Evolutionary conservation across 2,797 vertebrate genomes (phyloP), one percentile per base, ranked within the genome.

Genomic region (Hippoglossus hippoglossus): DNA sequence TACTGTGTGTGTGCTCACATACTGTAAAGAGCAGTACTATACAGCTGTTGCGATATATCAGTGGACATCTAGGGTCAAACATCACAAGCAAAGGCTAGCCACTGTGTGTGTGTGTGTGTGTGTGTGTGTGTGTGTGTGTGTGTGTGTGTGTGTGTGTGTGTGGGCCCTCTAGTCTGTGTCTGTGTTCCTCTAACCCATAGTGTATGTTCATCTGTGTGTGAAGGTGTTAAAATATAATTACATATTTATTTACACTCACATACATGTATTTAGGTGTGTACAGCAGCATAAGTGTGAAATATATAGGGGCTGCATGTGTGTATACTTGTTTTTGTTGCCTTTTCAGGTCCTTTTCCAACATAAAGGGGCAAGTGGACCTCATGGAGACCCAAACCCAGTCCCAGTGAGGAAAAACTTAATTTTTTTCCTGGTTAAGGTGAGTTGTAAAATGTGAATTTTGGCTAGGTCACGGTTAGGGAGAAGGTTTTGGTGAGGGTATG

Each of bases 51-150:
- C 59, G 65, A 73, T 61, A 39, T 39, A 57, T 55, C 67, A 50
- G 7, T 63, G 41, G 22, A 56, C 21, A 53, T n/a, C 15, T 56
- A 53, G 11, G 52, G 41, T 83, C 57, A 60, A 63, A 55, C 51
- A 55, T 75, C 28, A 54, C 8, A 0, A 18, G 19, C 21, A n/a
- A 12, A 12, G 12, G 21, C 16, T 55, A 56, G 75, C 80, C 16
- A 64, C 18, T 52, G 19, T 34, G 26, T 25, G 34, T 25, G 51
- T 74, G 18, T 69, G 31, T 52, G 13, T 44, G 26, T 47, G 18
- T 44, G 26, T 49, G 15, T 41, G 39, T 51, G 58, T 21, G 47
- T 50, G 36, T 2, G 18, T 19, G 18, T 44, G 26, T 49, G 15
- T 41, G 39, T 51, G 58, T 21, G 47, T 50, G 36, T 2, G 18